A percentile compares a stretch with the other conserved stretches of the same genome.
Conservation (phyloP, 2,888 invertebrate genomes). For the Cataglyphis cursor region DNA sequence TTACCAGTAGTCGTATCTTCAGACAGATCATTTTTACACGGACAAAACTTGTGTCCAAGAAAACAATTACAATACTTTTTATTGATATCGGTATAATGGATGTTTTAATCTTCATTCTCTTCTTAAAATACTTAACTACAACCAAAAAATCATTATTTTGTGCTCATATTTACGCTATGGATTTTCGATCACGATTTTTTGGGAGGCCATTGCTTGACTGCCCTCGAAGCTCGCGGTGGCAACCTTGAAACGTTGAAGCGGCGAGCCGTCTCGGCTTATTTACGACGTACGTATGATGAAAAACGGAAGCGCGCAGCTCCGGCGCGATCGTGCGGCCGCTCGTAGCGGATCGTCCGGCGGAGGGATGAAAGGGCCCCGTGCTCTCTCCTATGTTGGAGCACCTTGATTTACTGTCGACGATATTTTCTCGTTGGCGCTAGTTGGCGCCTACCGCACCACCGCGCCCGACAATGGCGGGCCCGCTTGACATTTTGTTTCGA, state of each 20-base stretch:
- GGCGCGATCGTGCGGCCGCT: constrained; percentile 76
- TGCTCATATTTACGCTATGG: background rate
- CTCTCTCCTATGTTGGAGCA: constrained; percentile 73
- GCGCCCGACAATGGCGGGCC: constrained; percentile 84
- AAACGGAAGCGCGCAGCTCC: constrained; percentile 80
- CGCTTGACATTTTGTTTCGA: constrained; percentile 86
- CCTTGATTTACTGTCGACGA: constrained; percentile 85
- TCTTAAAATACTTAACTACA: background rate
- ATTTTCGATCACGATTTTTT: background rate
- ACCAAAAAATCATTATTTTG: background rate
- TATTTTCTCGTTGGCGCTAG: constrained; percentile 84
- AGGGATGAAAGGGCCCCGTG: constrained; percentile 66
- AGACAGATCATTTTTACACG: background rate
- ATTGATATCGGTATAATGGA: background rate
- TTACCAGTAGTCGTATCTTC: background rate
- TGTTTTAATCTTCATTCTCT: background rate
- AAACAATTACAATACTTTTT: background rate
- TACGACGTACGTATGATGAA: constrained; percentile 79
- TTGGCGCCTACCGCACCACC: constrained; percentile 81
- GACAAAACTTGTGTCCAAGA: background rate
- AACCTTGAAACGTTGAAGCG: constrained; percentile 63
- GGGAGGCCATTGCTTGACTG: background rate
- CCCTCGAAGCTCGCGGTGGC: constrained; percentile 41
- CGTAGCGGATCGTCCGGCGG: constrained; percentile 72
- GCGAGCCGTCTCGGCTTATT: constrained; percentile 60